These are phyloP conservation scores for Lucilia cuprina DNA, from an alignment of 1,140 invertebrate species.

Conservation along the genomic window DNA sequence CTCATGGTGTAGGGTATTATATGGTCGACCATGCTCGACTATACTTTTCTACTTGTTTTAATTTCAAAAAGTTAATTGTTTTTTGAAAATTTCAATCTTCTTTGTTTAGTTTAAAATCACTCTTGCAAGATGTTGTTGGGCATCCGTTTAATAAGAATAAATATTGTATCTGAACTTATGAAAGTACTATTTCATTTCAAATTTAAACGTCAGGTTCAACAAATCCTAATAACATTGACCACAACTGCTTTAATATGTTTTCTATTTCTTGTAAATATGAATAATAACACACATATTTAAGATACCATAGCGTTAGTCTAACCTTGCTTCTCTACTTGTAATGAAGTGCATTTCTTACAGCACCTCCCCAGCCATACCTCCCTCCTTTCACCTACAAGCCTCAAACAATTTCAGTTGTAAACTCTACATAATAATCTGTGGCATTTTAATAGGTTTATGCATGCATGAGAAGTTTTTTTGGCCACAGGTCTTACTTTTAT, in stretches of 20 bases:
- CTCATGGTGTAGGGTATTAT: too few species aligned
- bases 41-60: too few species aligned
- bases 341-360: neutral
- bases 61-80: too few species aligned
- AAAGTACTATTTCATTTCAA: neutral
- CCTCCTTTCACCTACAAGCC: neutral
- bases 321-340: neutral
- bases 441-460: slow-evolving; percentile 25
- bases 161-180: too few species aligned
- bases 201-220: slow-evolving; percentile 1
- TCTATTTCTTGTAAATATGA: neutral
- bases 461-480: slow-evolving; percentile 33
- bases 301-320: neutral
- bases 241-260: neutral
- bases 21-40: too few species aligned
- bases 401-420: neutral
- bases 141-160: too few species aligned
- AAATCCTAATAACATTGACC: slow-evolving; percentile 10
- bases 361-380: neutral
- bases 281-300: neutral
- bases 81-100: too few species aligned
- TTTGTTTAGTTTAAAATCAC: too few species aligned
- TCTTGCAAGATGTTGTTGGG: too few species aligned
- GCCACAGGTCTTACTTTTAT: slow-evolving; percentile 2
- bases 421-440: neutral